Conservation (phyloP, 1,140 invertebrate species). For the Drosophila navojoa region DNA sequence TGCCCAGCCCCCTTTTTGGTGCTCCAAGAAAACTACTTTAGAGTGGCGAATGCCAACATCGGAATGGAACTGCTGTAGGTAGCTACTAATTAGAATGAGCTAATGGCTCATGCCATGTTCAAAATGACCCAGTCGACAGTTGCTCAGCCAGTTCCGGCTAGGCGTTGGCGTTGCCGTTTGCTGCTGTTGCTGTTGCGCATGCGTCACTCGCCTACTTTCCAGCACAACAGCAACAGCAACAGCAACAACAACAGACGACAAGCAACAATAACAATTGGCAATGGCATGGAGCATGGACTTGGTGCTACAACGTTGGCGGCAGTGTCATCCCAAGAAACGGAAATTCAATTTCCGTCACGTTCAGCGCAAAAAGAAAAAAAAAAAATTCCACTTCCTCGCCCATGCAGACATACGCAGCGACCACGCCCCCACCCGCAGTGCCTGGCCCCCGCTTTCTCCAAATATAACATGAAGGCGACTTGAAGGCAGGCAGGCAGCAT, state of each 20-base stretch:
- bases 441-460: neutral
- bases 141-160: constrained; percentile 34
- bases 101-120: constrained; percentile 30
- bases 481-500: constrained; percentile 27
- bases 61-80: constrained; percentile 34
- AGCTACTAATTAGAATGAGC: constrained; percentile 39
- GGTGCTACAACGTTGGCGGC: constrained; percentile 38
- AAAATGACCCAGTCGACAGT: constrained; percentile 28
- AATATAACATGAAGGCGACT: neutral
- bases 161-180: constrained; percentile 40
- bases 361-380: constrained; percentile 54
- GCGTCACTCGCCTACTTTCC: constrained; percentile 66
- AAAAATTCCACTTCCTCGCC: constrained; percentile 58
- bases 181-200: constrained; percentile 48
- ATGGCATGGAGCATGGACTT: constrained; percentile 1
- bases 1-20: constrained; percentile 8
- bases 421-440: neutral
- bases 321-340: constrained; percentile 76
- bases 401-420: constrained; percentile 34
- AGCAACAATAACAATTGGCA: neutral
- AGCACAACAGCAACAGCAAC: constrained; percentile 11
- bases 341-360: constrained; percentile 81
- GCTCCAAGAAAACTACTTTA: constrained; percentile 5
- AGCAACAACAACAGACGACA: constrained; percentile 35
- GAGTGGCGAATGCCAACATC: constrained; percentile 14